phyloP scores from a whole-genome alignment of 2,113 vertebrate genomes.

The Sphaerodactylus townsendi region DNA sequence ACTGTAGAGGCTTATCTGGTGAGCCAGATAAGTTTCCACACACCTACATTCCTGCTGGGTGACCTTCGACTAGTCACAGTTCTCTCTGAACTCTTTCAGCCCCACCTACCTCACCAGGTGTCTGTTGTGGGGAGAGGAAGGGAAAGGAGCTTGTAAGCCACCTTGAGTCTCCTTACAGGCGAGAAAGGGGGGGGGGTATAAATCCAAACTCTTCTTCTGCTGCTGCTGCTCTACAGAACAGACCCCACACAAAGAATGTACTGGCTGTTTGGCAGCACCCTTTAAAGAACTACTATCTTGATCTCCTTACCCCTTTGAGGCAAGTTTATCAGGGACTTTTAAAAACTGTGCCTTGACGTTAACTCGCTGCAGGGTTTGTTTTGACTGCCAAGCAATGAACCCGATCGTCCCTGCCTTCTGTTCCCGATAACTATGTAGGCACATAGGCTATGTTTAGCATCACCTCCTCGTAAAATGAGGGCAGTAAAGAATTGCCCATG shows the following conservation, averaged over 20 bases:
- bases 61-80: no score
- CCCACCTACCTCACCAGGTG: no score
- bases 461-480: slow-evolving; percentile 27
- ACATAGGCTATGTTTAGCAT: neutral
- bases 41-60: no score
- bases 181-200: no score
- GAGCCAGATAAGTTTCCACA: no score
- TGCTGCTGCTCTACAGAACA: no score
- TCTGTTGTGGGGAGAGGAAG: no score
- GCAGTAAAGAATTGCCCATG: slow-evolving; percentile 18
- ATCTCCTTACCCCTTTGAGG: slow-evolving; percentile 35
- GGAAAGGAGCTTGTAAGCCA: no score
- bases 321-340: slow-evolving; percentile 17
- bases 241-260: neutral
- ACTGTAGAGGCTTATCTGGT: no score
- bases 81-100: no score
- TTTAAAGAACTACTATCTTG: neutral
- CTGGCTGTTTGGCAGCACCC: neutral
- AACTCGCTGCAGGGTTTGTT: slow-evolving; percentile 9
- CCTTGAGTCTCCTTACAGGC: no score
- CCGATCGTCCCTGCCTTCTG: neutral
- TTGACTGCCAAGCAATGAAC: slow-evolving; percentile 17
- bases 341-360: neutral
- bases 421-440: neutral
- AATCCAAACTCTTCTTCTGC: no score